These are phyloP conservation scores for Premnoplex brunnescens DNA, from an alignment of 2,797 vertebrate genomes.

Conservation along the genomic window DNA sequence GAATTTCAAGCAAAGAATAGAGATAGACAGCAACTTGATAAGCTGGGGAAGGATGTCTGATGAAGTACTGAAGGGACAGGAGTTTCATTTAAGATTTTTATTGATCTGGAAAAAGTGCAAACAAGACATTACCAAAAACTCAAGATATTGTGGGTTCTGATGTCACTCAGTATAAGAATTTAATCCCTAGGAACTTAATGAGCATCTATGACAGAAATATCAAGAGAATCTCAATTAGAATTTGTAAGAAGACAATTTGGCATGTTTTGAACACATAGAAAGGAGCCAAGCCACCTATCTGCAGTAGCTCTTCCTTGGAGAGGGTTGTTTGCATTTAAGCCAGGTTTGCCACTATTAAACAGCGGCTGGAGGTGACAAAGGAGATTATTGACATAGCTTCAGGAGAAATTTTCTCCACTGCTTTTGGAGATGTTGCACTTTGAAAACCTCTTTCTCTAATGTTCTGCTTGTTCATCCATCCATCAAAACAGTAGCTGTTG, in stretches of 20 bases:
- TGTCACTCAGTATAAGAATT: background rate
- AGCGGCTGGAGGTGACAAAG: background rate
- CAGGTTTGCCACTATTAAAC: background rate
- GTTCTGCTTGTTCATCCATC: background rate
- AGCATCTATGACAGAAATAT: background rate
- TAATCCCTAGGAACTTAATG: background rate
- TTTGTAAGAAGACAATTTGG: background rate
- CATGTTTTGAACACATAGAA: background rate
- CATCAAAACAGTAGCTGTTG: background rate
- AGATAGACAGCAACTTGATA: constrained; percentile 5
- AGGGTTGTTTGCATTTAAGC: background rate
- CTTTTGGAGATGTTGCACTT: background rate
- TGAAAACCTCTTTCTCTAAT: background rate
- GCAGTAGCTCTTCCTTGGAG: background rate
- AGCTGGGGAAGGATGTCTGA: background rate
- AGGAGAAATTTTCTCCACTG: background rate
- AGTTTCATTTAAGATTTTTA: background rate
- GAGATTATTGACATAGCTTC: background rate
- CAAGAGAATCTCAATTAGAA: background rate
- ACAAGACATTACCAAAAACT: background rate
- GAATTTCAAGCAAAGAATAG: constrained; percentile 45
- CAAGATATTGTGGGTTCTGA: background rate
- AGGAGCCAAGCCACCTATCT: background rate
- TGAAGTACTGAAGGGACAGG: background rate
- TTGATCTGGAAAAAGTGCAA: background rate